Base-by-base conservation (phyloP, 2,888 invertebrate species). In the Caenorhabditis auriculariae region DNA sequence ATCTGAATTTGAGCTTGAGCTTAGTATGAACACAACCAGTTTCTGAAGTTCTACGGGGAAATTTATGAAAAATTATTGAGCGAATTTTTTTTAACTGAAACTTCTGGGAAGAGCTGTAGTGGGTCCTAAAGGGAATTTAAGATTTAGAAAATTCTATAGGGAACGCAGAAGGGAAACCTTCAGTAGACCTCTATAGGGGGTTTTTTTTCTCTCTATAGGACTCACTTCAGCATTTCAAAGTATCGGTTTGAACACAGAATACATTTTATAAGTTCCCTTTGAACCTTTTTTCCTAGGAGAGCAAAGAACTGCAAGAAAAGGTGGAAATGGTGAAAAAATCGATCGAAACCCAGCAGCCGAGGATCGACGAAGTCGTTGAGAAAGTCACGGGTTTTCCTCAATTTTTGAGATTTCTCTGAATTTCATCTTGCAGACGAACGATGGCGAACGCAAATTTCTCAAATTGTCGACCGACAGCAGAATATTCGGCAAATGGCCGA, bases 231-330 rank as follows among this genome's bases (percentile, higher is more conserved):
- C 12, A 26, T 29, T n/a, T 19, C 17, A 4, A 19, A 23, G 17
- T 19, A 19, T 43, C 43, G 23, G 19, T 24, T 43, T 6, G 43
- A 23, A 15, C 17, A 24, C 17, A 43, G 24, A n/a, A 24, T 23
- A 43, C 19, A 4, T 3, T 4, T 15, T n/a, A 43, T 43, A 21
- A n/a, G 19, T 21, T 43, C 17, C n/a, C 43, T 41, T 7, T 9
- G 21, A 41, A 41, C 17, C 17, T 15, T 15, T 21, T 1, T 9
- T 45, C 50, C 21, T 23, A 58, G 50, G 63, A 58, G 19, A 48
- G 63, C 26, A 38, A 58, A 38, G 63, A 63, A 42, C 55, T 63
- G 17, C 54, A 54, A 45, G 63, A 58, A n/a, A 63, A 63, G 27
- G 63, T 63, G 27, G 51, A 63, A 26, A 37, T 63, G n/a, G 55